Evolutionary conservation across 92 coral and sea anemone genomes (phyloP).

Genomic region (Zoanthus solanderi): DNA sequence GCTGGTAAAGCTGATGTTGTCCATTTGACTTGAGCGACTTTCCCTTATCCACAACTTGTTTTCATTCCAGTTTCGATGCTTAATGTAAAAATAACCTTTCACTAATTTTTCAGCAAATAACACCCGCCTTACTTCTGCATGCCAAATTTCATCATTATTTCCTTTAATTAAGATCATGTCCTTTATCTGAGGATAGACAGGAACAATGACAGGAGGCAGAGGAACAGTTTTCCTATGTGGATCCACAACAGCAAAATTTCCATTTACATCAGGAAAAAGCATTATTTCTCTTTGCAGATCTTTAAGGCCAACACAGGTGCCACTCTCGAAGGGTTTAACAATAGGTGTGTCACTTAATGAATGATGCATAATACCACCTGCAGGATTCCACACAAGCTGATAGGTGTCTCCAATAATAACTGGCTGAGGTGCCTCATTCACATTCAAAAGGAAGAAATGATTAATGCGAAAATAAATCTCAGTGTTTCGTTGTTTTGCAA

Average conservation of each 20-base stretch:
- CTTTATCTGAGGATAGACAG: conserved; percentile 57
- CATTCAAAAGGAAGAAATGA: conserved; percentile 50
- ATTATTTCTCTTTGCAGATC: conserved; percentile 64
- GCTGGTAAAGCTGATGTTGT: conserved; percentile 52
- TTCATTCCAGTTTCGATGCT: conserved; percentile 59
- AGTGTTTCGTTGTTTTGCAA: conserved; percentile 55
- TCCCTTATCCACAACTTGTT: conserved; percentile 70
- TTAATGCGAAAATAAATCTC: conserved; percentile 57
- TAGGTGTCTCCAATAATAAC: conserved; percentile 64
- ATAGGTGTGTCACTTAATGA: conserved; percentile 64
- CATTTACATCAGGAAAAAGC: conserved; percentile 63
- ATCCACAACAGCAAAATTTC: conserved; percentile 67
- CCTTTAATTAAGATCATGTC: conserved; percentile 56
- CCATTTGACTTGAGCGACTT: conserved; percentile 58
- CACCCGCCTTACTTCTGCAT: conserved; percentile 51
- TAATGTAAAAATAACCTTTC: conserved; percentile 59
- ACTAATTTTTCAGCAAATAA: conserved; percentile 45
- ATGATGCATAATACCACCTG: conserved; percentile 57
- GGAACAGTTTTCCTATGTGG: conserved; percentile 62
- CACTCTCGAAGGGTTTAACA: conserved; percentile 64
- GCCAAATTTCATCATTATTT: conserved; percentile 53
- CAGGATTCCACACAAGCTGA: conserved; percentile 58
- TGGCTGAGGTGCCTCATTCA: conserved; percentile 52
- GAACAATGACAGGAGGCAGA: conserved; percentile 64
- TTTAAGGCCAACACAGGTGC: conserved; percentile 50